phyloP scores from a whole-genome alignment of 1,140 invertebrate species.

The Saxidomus purpurata region DNA sequence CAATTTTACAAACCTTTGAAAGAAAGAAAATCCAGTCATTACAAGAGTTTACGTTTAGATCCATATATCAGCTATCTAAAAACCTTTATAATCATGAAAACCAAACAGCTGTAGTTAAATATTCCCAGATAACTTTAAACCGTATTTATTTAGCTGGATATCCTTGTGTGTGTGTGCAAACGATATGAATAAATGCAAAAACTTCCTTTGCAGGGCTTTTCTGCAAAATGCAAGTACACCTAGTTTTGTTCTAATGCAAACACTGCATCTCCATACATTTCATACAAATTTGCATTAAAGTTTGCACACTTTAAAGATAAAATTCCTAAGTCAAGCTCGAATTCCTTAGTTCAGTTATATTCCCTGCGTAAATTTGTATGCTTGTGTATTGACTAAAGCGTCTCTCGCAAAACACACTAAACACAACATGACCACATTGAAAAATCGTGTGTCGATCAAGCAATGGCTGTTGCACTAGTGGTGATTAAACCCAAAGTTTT shows the following conservation, averaged over 20 bases:
- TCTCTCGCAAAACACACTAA: not conserved
- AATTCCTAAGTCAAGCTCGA: constrained; percentile 48
- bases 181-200: constrained; percentile 1
- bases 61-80: not conserved
- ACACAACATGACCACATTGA: constrained; percentile 13
- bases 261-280: not conserved
- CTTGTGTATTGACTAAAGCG: constrained; percentile 16
- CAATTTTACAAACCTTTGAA: not conserved
- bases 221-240: not conserved
- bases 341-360: constrained; percentile 35
- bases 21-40: constrained; percentile 29
- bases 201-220: not conserved
- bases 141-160: not conserved
- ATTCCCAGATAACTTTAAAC: constrained; percentile 16
- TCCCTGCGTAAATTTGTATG: constrained; percentile 5
- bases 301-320: constrained; percentile 18
- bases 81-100: constrained; percentile 20
- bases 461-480: not conserved
- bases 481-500: not conserved
- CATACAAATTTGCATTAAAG: constrained; percentile 5
- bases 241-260: not conserved
- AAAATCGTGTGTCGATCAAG: not conserved
- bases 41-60: not conserved
- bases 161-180: not conserved
- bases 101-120: constrained; percentile 4